Conservation (phyloP, 2,113 vertebrate species). For the Aegithalos caudatus region DNA sequence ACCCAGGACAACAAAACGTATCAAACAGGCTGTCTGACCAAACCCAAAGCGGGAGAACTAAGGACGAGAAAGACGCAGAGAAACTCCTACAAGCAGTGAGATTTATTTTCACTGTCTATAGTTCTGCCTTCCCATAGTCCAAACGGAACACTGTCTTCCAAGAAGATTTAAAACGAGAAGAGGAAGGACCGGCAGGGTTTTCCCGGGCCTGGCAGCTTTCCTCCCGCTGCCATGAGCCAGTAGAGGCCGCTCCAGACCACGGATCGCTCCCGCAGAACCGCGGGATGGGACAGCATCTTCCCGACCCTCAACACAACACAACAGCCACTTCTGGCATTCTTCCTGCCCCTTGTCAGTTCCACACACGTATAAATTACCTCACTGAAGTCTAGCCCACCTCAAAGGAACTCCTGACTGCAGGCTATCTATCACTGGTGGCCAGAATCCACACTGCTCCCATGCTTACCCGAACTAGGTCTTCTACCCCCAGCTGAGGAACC, state of each 20-base stretch:
- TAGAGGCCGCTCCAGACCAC: constrained; percentile 4
- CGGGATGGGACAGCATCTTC: not conserved
- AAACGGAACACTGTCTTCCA: not conserved
- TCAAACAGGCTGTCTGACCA: not conserved
- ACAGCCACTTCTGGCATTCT: not conserved
- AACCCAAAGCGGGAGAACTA: not conserved
- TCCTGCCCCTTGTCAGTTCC: not conserved
- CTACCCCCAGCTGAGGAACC: not conserved
- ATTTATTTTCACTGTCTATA: rapidly evolving
- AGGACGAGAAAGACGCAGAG: not conserved
- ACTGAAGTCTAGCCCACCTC: not conserved
- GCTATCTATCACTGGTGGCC: not conserved
- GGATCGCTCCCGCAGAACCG: not conserved
- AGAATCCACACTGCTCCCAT: not conserved
- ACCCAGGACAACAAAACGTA: not conserved
- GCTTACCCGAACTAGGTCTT: not conserved
- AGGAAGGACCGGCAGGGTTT: not conserved
- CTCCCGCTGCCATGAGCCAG: not conserved
- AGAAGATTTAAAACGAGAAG: not conserved
- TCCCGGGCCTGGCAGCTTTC: not conserved
- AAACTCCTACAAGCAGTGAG: rapidly evolving
- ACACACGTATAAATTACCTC: rapidly evolving
- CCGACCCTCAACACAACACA: rapidly evolving
- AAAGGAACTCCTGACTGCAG: not conserved
- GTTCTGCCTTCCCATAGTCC: not conserved